Base-by-base conservation (phyloP, 2,888 invertebrate genomes). In the Chironomus tentans region DNA sequence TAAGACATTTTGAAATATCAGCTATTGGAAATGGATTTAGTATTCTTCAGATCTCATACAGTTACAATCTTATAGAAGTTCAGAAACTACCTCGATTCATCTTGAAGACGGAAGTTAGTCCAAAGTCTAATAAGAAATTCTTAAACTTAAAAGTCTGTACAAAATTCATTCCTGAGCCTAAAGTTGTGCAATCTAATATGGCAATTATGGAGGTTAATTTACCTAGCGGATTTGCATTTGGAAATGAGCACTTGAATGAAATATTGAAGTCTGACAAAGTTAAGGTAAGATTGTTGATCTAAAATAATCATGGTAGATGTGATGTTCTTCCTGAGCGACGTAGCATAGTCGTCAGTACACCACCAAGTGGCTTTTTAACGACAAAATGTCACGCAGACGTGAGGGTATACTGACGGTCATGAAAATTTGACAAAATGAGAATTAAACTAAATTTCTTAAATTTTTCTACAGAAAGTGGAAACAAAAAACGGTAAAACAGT, bases 11-110 rank as follows among this genome's bases (percentile, higher is more conserved):
- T 0, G 89, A 90, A 77, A 87, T 95, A 22, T 88, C 88, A 71
- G 95, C 93, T 0, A 88, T 88, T 79, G 97, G 97, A 12, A 88
- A 87, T 68, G 97, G 97, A 10, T 87, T 94, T 73, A 92, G 91
- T 0, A 83, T 94, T 77, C 87, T 92, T 68, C 91, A 93, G 80
- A 87, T 97, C 22, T 88, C 91, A 0, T 94, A 93, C 79, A 88
- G 88, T 68, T 95, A 93, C 28, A 61, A 91, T 82, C 88, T n/a
- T n/a, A n/a, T 92, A 78, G 92, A 92, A 82, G 94, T 94, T 15
- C 94, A 94, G 2, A 93, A 92, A 38, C 92, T 95, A 50, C 93
- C 93, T 91, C 95, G 94, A 78, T 96, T 94, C 84, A 92, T 91
- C 68, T 86, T 96, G 15, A 95, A 95, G 85, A 95, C 95, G 6